Percentiles rank a stretch among this genome's conserved stretches.
Evolutionary conservation across 92 coral and sea anemone genomes (phyloP).

Genomic region (Pocillopora meandrina): DNA sequence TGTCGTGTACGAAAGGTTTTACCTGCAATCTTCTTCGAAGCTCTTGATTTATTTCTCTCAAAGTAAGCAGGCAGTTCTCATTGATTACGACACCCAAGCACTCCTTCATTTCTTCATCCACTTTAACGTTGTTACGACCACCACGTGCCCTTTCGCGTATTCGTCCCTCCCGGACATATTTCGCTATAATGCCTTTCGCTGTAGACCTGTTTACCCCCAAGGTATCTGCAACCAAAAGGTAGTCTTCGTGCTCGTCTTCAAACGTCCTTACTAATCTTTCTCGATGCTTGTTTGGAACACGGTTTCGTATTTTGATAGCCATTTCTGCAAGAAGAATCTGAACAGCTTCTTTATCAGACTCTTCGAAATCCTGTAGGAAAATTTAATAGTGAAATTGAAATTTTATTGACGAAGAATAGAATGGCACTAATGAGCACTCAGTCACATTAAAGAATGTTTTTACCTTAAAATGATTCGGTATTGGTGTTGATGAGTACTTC

Average conservation of each 20-base stretch:
- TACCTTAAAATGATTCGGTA: not conserved
- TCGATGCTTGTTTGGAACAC: not conserved
- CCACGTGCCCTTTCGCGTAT: constrained; percentile 44
- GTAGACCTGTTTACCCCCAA: constrained; percentile 29
- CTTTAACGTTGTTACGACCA: constrained; percentile 49
- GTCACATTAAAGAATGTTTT: not conserved
- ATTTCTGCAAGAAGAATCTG: constrained; percentile 1
- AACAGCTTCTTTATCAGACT: not conserved
- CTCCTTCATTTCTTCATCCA: constrained; percentile 62
- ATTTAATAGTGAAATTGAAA: not conserved
- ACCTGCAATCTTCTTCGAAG: constrained; percentile 47
- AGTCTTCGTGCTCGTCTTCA: constrained; percentile 48
- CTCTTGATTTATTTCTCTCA: constrained; percentile 42
- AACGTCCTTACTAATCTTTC: constrained; percentile 42
- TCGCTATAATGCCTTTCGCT: constrained; percentile 44
- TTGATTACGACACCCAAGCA: constrained; percentile 51
- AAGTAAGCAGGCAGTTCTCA: constrained; percentile 59
- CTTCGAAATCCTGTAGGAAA: not conserved
- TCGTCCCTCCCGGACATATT: constrained; percentile 45
- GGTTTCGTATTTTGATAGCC: not conserved
- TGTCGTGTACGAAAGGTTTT: constrained; percentile 29
- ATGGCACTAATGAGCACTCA: not conserved
- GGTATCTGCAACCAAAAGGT: constrained; percentile 43
- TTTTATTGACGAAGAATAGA: not conserved
- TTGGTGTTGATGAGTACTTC: not conserved